Conservation (phyloP, 2,797 vertebrate species). For the Heteromormyrus szaboi region DNA sequence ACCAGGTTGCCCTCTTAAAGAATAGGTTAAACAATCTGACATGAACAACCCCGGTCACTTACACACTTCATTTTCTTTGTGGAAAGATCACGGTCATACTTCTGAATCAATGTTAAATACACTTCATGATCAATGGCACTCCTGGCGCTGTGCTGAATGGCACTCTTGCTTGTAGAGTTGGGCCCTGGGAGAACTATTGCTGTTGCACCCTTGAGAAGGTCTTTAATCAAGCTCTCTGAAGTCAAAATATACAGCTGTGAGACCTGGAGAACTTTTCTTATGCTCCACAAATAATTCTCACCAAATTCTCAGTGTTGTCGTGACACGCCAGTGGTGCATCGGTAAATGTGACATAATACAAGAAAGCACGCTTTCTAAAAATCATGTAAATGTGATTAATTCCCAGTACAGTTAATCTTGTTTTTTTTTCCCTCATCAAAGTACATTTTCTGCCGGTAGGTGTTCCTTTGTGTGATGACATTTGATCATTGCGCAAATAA, state of each 20-base stretch:
- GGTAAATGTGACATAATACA: not conserved
- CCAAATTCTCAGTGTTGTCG: not conserved
- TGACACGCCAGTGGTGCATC: not conserved
- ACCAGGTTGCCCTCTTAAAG: not conserved
- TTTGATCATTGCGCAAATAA: constrained; percentile 4
- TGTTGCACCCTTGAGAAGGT: not conserved
- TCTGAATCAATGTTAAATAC: not conserved
- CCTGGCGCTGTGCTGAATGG: not conserved
- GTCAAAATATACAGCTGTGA: not conserved
- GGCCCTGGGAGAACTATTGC: not conserved
- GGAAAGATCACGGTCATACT: not conserved
- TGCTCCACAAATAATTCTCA: not conserved
- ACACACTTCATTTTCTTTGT: not conserved
- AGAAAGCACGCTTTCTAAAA: not conserved
- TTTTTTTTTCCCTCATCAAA: constrained; percentile 8
- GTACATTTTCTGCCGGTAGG: constrained; percentile 11
- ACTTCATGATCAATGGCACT: not conserved
- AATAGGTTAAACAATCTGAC: not conserved
- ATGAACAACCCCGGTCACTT: not conserved
- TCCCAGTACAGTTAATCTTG: constrained; percentile 12
- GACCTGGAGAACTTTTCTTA: not conserved
- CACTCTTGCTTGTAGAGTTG: not conserved
- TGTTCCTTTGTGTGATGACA: not conserved
- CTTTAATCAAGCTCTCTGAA: not conserved
- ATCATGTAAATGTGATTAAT: constrained; percentile 9